Conservation (phyloP, 2,797 vertebrate genomes). For the Karalla daura region DNA sequence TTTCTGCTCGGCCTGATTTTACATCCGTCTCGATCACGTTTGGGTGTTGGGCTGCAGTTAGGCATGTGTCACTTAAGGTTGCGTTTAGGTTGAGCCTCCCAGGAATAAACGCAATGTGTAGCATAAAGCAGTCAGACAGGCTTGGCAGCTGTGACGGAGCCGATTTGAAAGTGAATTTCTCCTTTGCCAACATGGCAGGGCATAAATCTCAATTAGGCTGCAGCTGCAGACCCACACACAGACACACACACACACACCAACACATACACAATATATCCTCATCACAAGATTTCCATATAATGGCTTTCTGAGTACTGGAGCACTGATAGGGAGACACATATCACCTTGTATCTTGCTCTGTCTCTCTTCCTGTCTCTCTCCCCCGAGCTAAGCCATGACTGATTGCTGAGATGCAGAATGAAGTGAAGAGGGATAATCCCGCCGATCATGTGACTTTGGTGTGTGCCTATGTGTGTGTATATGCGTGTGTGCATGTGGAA, state of each 20-base stretch:
- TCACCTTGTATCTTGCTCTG: slow-evolving; percentile 57
- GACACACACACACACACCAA: slow-evolving; percentile 23
- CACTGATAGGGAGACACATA: slow-evolving; percentile 50
- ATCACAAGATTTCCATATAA: slow-evolving; percentile 64
- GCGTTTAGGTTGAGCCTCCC: slow-evolving; percentile 27
- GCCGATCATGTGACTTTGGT: slow-evolving; percentile 66
- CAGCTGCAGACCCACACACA: slow-evolving; percentile 54
- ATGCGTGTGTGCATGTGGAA: slow-evolving; percentile 3
- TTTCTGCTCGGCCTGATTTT: too few relatives aligned
- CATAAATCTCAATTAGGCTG: slow-evolving; percentile 78
- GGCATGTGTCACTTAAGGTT: slow-evolving; percentile 35
- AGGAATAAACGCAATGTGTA: slow-evolving; percentile 46
- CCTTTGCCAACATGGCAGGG: slow-evolving; percentile 56
- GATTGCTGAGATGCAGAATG: slow-evolving; percentile 67
- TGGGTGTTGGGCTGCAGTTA: slow-evolving; percentile 17
- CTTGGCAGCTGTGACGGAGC: slow-evolving; percentile 69
- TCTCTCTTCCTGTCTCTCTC: slow-evolving; percentile 34
- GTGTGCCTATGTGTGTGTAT: slow-evolving; percentile 8
- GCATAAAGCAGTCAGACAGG: slow-evolving; percentile 57
- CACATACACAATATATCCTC: slow-evolving; percentile 47
- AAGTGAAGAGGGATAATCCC: slow-evolving; percentile 72
- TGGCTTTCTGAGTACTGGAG: slow-evolving; percentile 49
- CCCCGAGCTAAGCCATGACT: slow-evolving; percentile 59
- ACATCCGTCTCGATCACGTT: too few relatives aligned
- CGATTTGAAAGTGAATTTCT: slow-evolving; percentile 70